Percentiles rank a stretch among this genome's conserved stretches.
These are phyloP conservation scores for Euphydryas editha DNA, from an alignment of 2,888 invertebrate species.

Conservation along the genomic window DNA sequence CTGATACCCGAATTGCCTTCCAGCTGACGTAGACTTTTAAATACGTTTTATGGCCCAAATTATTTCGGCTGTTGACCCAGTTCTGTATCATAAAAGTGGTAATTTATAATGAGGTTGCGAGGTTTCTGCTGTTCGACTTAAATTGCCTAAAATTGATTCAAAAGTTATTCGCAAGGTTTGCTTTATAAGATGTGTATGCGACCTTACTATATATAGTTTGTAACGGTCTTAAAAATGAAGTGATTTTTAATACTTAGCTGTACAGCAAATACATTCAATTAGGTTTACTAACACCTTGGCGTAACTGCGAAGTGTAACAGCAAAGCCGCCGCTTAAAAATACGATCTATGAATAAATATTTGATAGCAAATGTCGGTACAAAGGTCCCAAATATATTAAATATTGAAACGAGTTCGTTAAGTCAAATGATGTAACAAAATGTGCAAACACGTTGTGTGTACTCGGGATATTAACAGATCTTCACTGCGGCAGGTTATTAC, in stretches of 20 bases:
- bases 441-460: conserved; percentile 76
- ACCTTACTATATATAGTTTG: neutral
- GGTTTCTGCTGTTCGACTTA: conserved; percentile 25
- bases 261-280: conserved; percentile 42
- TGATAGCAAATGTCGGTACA: conserved; percentile 74
- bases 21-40: conserved; percentile 78
- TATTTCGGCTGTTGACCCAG: conserved; percentile 70
- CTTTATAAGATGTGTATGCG: neutral
- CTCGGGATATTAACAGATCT: conserved; percentile 77
- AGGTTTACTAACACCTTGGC: conserved; percentile 63
- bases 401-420: conserved; percentile 76
- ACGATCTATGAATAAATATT: conserved; percentile 77
- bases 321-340: conserved; percentile 65
- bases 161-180: neutral
- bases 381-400: conserved; percentile 77
- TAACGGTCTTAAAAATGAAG: neutral
- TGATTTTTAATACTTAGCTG: conserved; percentile 31
- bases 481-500: conserved; percentile 53
- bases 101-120: conserved; percentile 59
- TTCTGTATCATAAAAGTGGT: conserved; percentile 56
- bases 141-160: neutral
- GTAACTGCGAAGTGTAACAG: conserved; percentile 69
- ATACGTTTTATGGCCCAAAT: conserved; percentile 72
- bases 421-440: conserved; percentile 78
- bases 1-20: conserved; percentile 55